Conservation (phyloP, 2,888 invertebrate genomes). For the Mythimna lalbum region DNA sequence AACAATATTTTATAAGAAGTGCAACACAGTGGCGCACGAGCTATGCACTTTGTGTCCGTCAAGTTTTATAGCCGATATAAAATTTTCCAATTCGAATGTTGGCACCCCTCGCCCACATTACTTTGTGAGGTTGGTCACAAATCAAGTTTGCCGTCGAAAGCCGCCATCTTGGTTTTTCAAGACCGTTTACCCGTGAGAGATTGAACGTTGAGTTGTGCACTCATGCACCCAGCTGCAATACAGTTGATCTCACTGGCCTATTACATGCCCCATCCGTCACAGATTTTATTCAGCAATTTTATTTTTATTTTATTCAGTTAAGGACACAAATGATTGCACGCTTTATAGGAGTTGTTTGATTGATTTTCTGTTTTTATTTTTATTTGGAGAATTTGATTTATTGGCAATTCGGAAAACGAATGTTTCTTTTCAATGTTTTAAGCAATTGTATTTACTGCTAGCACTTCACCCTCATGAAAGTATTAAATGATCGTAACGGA, state of each 20-base stretch:
- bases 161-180: conserved; percentile 79
- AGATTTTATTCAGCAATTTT: conserved; percentile 42
- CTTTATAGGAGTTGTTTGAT: conserved; percentile 5
- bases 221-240: conserved; percentile 57
- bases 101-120: conserved; percentile 75
- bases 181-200: conserved; percentile 73
- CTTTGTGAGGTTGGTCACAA: conserved; percentile 77
- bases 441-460: not conserved
- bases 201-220: conserved; percentile 69
- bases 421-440: not conserved
- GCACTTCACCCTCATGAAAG: too few relatives aligned
- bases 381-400: not conserved
- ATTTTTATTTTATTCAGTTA: conserved; percentile 37
- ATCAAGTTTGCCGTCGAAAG: conserved; percentile 76
- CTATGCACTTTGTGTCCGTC: conserved; percentile 55
- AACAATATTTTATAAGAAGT: conserved; percentile 16
- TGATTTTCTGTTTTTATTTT: conserved; percentile 14
- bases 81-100: conserved; percentile 79
- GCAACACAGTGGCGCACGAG: conserved; percentile 21
- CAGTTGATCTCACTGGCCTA: conserved; percentile 54
- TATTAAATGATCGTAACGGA: too few relatives aligned
- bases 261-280: conserved; percentile 60
- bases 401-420: conserved; percentile 5
- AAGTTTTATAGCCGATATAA: conserved; percentile 69
- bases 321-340: not conserved